phyloP scores from a whole-genome alignment of 2,888 invertebrate species.

The Torymus tubicola region DNA sequence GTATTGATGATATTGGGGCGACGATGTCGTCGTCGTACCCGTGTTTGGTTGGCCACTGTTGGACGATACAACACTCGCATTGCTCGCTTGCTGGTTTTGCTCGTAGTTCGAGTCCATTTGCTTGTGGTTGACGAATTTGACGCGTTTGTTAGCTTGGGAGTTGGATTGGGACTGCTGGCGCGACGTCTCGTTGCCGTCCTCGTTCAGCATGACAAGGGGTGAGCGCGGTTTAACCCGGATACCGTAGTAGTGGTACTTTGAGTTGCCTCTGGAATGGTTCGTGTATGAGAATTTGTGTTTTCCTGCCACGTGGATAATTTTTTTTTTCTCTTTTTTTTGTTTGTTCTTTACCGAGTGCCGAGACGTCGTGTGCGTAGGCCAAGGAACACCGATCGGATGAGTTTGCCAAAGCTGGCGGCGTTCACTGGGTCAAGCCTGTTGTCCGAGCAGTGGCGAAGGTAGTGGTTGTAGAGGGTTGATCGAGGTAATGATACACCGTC shows the following conservation, averaged over 20 bases:
- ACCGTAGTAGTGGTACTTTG: slow-evolving; percentile 99
- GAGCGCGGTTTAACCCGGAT: slow-evolving; percentile 96
- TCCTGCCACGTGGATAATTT: no score
- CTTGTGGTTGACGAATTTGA: slow-evolving; percentile 72
- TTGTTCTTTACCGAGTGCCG: slow-evolving; percentile 86
- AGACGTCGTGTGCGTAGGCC: slow-evolving; percentile 95
- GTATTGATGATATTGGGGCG: slow-evolving; percentile 83
- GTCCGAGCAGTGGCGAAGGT: slow-evolving; percentile 94
- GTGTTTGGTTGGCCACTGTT: slow-evolving; percentile 57
- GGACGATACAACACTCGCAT: slow-evolving; percentile 59
- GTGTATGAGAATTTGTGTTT: no score
- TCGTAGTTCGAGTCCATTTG: slow-evolving; percentile 72
- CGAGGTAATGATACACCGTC: slow-evolving; percentile 95
- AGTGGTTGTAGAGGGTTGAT: slow-evolving; percentile 97
- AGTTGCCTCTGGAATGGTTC: slow-evolving; percentile 86
- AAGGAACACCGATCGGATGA: slow-evolving; percentile 98
- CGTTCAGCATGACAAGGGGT: slow-evolving; percentile 81
- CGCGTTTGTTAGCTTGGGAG: slow-evolving; percentile 69
- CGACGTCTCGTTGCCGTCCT: slow-evolving; percentile 72
- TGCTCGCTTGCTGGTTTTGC: slow-evolving; percentile 66
- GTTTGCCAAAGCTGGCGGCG: slow-evolving; percentile 99
- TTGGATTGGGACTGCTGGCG: slow-evolving; percentile 71
- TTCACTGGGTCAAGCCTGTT: slow-evolving; percentile 98
- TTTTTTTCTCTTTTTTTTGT: no score
- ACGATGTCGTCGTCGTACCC: slow-evolving; percentile 59